Base-by-base conservation (phyloP, 2,797 vertebrate genomes). In the Helicolenus hilgendorfi region DNA sequence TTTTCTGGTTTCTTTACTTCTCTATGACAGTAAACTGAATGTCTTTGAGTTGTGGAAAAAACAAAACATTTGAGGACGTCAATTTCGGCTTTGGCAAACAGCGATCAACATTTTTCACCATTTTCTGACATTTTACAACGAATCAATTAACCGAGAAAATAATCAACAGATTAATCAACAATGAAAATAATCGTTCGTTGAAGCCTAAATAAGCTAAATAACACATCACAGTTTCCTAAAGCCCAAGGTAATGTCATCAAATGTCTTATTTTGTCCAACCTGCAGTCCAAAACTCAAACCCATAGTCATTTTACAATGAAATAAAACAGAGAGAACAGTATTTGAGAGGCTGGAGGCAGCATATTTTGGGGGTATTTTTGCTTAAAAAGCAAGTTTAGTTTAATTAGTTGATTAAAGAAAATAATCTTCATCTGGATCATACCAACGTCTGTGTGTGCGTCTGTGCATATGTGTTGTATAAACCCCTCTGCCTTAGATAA, bases 401-500 rank as follows among this genome's bases (percentile, higher is more conserved):
- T 3, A 31, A 55, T 29, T 22, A 20, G 8, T 29, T 1, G 0
- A 22, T 26, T 14, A 49, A 49, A 20, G 1, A 62, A 55, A 84
- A 59, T 13, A 67, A 86, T 80, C 62, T 70, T 55, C 2, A 62
- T 79, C 38, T 84, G 3, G 15, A 33, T 73, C 41, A 29, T 55
- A 56, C 36, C 5, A 26, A 33, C 38, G 70, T 67, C 36, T 15
- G 33, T 53, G 55, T 62, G 26, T 56, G 67, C 9, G 1, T 83
- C 64, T 64, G 83, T 1, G 14, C 14, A 29, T 60, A 27, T 60
- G 58, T 26, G 36, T 20, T 53, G 77, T 62, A 86, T 86, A 89
- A 89, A 70, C 85, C 85, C 85, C 85, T 73, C 71, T 72, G 78
- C 80, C 81, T 94, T 89, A 91, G 92, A 96, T 94, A 94, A 93